Evolutionary conservation across 1,140 invertebrate genomes (phyloP), one percentile per base, ranked within the genome.

Genomic region (Drosophila miranda): DNA sequence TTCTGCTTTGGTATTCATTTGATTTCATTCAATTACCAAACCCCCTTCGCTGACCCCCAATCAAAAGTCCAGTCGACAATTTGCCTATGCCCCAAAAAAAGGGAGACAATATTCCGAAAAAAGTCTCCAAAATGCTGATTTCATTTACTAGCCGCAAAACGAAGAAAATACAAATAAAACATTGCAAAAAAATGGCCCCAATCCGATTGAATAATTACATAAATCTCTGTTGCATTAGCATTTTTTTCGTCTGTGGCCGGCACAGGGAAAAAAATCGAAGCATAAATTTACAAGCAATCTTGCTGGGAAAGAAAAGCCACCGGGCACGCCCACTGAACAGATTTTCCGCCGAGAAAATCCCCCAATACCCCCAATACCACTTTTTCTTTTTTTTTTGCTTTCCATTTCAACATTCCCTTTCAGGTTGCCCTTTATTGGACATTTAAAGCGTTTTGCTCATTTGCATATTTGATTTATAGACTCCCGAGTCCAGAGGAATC

Each of bases 381-480:
- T 5, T 44, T 13, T 38, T 8, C 28, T 30, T 38, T 38, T 41
- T 28, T 8, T 34, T 13, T 34, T 55, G 23, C n/a, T 16, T 55
- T 43, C 13, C 69, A 30, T 42, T 72, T 59, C 69, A 43, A n/a
- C n/a, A n/a, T n/a, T n/a, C n/a, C n/a, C n/a, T 42, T 72, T 59
- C 69, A 43, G 51, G 50, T 74, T 78, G 68, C 42, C 58, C 60
- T 81, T 86, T 82, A 83, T 88, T 87, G 78, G 83, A 82, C 82
- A 87, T 87, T 87, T 87, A 87, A 87, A 88, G 82, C 78, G 82
- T 87, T 86, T 82, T 70, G 66, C 78, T 72, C 71, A 87, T 87
- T 87, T 87, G 66, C 82, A 87, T 87, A 87, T 87, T 87, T 87
- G 78, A 87, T 87, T 87, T 87, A 87, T 87, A 75, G 79, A 71